Evolutionary conservation across 2,113 vertebrate genomes (phyloP).

Genomic region (Stercorarius parasiticus): DNA sequence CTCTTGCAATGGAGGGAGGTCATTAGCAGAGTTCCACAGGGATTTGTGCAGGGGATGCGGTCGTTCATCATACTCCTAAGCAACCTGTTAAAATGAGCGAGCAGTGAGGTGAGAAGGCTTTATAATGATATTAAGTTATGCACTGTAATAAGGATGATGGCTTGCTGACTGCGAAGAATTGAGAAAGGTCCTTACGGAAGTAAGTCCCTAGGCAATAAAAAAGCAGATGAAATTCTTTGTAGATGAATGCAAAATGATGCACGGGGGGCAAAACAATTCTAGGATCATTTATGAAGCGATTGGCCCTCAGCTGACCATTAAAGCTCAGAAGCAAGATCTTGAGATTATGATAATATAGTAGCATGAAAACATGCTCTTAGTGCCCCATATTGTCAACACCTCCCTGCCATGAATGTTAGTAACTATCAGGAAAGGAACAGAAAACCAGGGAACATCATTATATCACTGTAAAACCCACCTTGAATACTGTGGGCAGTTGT

Average conservation of each 20-base stretch:
- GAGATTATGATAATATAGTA: neutral
- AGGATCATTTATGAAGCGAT: neutral
- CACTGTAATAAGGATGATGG: conserved; percentile 15
- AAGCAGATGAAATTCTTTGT: neutral
- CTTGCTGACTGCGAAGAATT: conserved; percentile 18
- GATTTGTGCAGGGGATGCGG: conserved; percentile 2
- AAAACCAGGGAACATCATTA: neutral
- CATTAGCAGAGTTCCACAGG: conserved; percentile 19
- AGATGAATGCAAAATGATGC: neutral
- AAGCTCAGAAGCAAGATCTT: neutral
- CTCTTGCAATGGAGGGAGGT: conserved; percentile 3
- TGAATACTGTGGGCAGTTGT: neutral
- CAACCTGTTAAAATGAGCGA: neutral
- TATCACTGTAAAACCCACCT: neutral
- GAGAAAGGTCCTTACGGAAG: neutral
- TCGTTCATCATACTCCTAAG: conserved; percentile 31
- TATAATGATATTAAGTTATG: conserved; percentile 37
- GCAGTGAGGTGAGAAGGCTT: conserved; percentile 10
- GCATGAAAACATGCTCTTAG: neutral
- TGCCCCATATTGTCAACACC: neutral
- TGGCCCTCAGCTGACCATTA: neutral
- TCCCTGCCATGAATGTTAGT: neutral
- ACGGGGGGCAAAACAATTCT: neutral
- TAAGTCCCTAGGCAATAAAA: conserved; percentile 11
- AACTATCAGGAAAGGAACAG: neutral